Evolutionary conservation across 2,113 vertebrate genomes (phyloP), one percentile per base, ranked within the genome.

Genomic region (Phrynocephalus versicolor): DNA sequence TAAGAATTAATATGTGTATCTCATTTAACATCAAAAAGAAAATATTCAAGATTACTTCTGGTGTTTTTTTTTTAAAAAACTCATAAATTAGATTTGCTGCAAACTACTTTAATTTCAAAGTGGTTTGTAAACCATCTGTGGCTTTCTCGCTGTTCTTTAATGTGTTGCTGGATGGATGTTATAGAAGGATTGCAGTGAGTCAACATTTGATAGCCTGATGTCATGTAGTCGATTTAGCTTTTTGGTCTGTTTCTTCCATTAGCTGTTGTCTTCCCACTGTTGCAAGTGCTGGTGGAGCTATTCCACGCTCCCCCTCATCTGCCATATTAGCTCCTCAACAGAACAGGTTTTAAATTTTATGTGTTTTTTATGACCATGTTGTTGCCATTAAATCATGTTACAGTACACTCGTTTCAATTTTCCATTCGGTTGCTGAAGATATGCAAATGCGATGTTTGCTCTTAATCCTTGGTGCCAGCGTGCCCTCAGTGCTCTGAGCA

Each of bases 401-500:
- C n/a, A n/a, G n/a, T n/a, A n/a, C 39, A 2, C 1, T 0, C 6
- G 90, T 92, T 88, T 96, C 88, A 57, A 86, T 95, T 95, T 80
- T 94, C 91, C 88, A 88, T 84, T 14, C 18, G 87, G 78, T 13
- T 58, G 82, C 88, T 84, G 86, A 93, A 92, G 90, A 92, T 92
- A 94, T 27, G 94, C 82, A 93, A 78, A 92, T 91, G 85, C 72
- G 18, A 89, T 90, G 41, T 51, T 90, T 88, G 27, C 25, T 77
- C 87, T 87, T 94, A 94, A 94, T 96, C 91, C 93, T 91, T 78
- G 82, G 93, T 94, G 94, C 94, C 94, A 94, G 94, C 94, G 86
- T 83, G 85, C 21, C 90, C 74, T 82, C 51, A 15, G 8, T 75
- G 41, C 71, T 87, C 57, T 83, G n/a, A 74, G 71, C 74, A 85